phyloP scores from a whole-genome alignment of 2,113 vertebrate genomes.

The Equus przewalskii region DNA sequence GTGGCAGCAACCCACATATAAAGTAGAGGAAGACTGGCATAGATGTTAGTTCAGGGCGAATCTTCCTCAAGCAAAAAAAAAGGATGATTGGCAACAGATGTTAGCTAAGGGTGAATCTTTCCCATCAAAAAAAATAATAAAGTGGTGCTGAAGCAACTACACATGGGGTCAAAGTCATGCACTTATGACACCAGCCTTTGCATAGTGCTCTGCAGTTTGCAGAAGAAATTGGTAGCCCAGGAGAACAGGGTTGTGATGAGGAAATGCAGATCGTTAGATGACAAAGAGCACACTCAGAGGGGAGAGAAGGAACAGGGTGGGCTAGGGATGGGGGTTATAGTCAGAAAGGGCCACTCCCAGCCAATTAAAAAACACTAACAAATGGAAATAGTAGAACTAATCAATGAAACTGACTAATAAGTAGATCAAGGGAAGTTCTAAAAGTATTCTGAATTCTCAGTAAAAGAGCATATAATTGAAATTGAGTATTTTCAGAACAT shows the following conservation, averaged over 20 bases:
- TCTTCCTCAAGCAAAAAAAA: too few relatives aligned
- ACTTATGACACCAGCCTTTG: not conserved
- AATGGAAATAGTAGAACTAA: slow-evolving; percentile 38
- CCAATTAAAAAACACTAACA: slow-evolving; percentile 50
- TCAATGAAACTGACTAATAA: slow-evolving; percentile 47
- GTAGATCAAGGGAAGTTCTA: slow-evolving; percentile 35
- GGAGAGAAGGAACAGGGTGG: not conserved
- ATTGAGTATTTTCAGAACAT: not conserved
- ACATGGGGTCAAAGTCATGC: not conserved
- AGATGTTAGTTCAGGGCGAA: too few relatives aligned
- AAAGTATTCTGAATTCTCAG: slow-evolving; percentile 40
- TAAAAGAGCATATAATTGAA: slow-evolving; percentile 29
- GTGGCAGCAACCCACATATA: too few relatives aligned
- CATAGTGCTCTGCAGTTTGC: not conserved
- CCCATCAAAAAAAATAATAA: not conserved
- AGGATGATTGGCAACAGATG: too few relatives aligned
- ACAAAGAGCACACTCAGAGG: not conserved
- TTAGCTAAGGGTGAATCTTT: too few relatives aligned
- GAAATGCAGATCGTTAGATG: not conserved
- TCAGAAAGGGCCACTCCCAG: slow-evolving; percentile 7
- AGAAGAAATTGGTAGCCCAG: not conserved
- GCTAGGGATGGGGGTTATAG: too few relatives aligned
- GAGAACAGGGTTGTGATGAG: not conserved
- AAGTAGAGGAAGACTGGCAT: too few relatives aligned
- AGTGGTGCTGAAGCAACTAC: not conserved